Conservation (phyloP, 2,888 invertebrate species). For the Callimorpha dominula region DNA sequence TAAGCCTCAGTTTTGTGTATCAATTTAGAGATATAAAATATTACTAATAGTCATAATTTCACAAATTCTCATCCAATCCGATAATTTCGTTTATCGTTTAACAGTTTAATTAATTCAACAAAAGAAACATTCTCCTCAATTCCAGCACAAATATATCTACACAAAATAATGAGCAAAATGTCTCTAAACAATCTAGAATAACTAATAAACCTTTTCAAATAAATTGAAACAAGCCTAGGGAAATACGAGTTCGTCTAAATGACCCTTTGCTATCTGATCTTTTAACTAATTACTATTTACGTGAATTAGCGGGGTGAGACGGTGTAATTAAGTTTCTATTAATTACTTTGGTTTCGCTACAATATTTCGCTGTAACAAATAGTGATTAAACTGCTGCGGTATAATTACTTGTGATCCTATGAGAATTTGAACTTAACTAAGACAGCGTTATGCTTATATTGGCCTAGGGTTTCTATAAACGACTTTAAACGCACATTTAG, state of each 20-base stretch:
- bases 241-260: conserved; percentile 26
- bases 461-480: background rate
- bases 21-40: no score
- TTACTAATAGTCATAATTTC: no score
- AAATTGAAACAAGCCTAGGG: conserved; percentile 28
- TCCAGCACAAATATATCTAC: background rate
- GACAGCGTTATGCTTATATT: background rate
- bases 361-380: conserved; percentile 27
- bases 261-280: conserved; percentile 44
- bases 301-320: conserved; percentile 4
- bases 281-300: conserved; percentile 47
- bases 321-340: conserved; percentile 32
- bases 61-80: no score
- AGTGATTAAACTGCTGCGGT: conserved; percentile 19
- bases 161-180: background rate
- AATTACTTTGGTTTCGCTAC: conserved; percentile 21
- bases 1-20: no score
- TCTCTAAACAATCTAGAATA: conserved; percentile 12
- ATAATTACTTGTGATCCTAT: conserved; percentile 6
- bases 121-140: background rate
- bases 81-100: no score
- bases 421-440: conserved; percentile 2
- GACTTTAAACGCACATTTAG: no score
- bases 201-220: conserved; percentile 18
- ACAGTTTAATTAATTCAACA: no score